Base-by-base conservation (phyloP, 2,797 vertebrate species). In the Galaxias olidus region DNA sequence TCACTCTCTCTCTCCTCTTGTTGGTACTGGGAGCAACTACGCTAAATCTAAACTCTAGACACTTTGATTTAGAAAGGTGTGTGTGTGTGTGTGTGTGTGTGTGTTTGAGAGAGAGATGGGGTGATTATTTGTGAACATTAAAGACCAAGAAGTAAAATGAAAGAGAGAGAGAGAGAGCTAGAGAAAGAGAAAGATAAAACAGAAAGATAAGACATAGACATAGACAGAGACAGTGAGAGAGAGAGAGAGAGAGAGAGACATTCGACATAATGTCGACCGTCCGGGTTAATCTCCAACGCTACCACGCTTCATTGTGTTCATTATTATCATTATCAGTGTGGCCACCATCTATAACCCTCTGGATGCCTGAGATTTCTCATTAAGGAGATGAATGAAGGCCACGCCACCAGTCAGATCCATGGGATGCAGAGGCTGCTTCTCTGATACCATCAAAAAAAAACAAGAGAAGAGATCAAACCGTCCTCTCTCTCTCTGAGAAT, bases 261-360 rank as follows among this genome's bases (percentile, higher is more conserved):
- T 2, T 9, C 3, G 9, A 47, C 45, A 47, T 10, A 1, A 47
- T 47, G 45, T 47, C 9, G 45, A 14, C 45, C 13, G 48, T 10
- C 30, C 30, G 18, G 11, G n/a, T 74, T 48, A 30, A 53, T 52
- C 54, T 72, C 60, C 69, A 50, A 67, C 13, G 13, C 45, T 9
- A 47, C 10, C 59, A 67, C 8, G 42, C 68, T 78, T 67, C 47
- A 55, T 54, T 69, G 65, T 68, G 49, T 61, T 57, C 11, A 0
- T 56, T 51, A 75, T 79, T 72, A 74, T 64, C 9, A 59, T 47
- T 14, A 47, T 57, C 60, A 56, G 55, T 66, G 66, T 69, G 57
- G 48, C 74, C 11, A 0, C 42, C 54, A 2, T 59, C 58, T 46
- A 19, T 59, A 19, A 46, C 12, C 43, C 41, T 58, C 44, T 20